These are phyloP conservation scores for Eupithecia exiguata DNA, from an alignment of 2,888 invertebrate genomes.

Conservation along the genomic window DNA sequence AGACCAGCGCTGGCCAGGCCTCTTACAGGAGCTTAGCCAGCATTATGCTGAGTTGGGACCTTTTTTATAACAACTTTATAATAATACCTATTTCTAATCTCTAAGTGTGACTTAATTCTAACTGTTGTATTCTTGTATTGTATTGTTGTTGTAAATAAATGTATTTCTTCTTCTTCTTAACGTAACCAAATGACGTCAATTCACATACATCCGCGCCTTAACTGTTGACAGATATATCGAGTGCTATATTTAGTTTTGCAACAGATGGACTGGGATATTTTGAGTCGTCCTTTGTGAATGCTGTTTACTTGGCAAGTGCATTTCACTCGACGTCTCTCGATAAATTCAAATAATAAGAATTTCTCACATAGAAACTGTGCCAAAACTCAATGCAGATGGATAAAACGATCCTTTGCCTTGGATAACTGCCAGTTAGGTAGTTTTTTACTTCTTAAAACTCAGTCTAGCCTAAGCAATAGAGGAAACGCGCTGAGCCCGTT, in stretches of 20 bases:
- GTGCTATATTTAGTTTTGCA: background rate
- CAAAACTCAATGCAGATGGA: background rate
- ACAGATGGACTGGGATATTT: background rate
- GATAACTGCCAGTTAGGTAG: background rate
- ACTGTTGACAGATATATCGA: background rate
- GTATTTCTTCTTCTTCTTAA: too few species aligned
- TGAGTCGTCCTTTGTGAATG: background rate
- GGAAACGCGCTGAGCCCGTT: too few species aligned
- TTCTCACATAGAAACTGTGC: background rate
- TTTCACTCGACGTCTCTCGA: background rate
- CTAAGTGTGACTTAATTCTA: too few species aligned
- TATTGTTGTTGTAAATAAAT: too few species aligned
- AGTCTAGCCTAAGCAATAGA: background rate
- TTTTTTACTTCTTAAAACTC: too few species aligned
- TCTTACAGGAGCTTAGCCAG: too few species aligned
- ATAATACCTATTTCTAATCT: too few species aligned
- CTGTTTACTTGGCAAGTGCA: background rate
- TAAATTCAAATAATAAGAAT: background rate
- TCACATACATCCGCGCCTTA: background rate
- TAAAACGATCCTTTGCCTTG: background rate
- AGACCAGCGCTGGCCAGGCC: too few species aligned
- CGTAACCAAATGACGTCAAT: too few species aligned
- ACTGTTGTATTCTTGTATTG: too few species aligned
- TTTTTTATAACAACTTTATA: too few species aligned
- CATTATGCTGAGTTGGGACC: too few species aligned